Evolutionary conservation across 2,113 vertebrate species (phyloP), one percentile per base, ranked within the genome.

Genomic region (Melanerpes aurifrons): DNA sequence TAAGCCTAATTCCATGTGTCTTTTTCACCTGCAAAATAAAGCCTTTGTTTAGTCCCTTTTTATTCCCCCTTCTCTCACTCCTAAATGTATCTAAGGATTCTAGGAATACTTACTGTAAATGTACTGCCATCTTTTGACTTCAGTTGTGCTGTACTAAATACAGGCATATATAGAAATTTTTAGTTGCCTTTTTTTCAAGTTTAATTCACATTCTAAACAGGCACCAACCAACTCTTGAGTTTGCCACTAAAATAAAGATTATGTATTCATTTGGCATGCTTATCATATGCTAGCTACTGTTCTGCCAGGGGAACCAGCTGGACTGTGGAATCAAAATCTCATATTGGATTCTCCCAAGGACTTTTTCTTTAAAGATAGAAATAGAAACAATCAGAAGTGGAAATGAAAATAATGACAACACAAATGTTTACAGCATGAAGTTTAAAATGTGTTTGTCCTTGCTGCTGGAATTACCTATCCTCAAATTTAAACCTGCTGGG

Each of bases 241-340:
- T 96, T 96, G 64, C 45, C 82, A 91, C 82, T 96, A 87, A 96
- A 95, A 87, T 93, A 93, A 94, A 45, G 72, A 92, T 93, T 96
- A 96, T 96, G 22, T 94, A 83, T 84, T 92, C 45, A 83, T 89
- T 94, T 96, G 94, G 79, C 84, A 90, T 93, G 57, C n/a, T 92
- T 92, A 89, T 95, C 67, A 66, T 89, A 94, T 6, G 4, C 57
- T 95, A 86, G 61, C 59, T 94, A 93, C 19, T 85, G 12, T 79
- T 93, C 37, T 95, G 86, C 80, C 50, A 84, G 32, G 37, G 28
- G 75, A 96, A 85, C 48, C 47, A 96, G 69, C 81, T 96, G 61
- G 76, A 87, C 48, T 67, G 54, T 70, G 64, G 68, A 80, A 86
- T 95, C 83, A 96, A 96, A 88, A 54, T 79, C 56, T 78, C 66